Evolutionary conservation across 2,888 invertebrate genomes (phyloP), one percentile per base, ranked within the genome.

Genomic region (Bruchidius siliquastri): DNA sequence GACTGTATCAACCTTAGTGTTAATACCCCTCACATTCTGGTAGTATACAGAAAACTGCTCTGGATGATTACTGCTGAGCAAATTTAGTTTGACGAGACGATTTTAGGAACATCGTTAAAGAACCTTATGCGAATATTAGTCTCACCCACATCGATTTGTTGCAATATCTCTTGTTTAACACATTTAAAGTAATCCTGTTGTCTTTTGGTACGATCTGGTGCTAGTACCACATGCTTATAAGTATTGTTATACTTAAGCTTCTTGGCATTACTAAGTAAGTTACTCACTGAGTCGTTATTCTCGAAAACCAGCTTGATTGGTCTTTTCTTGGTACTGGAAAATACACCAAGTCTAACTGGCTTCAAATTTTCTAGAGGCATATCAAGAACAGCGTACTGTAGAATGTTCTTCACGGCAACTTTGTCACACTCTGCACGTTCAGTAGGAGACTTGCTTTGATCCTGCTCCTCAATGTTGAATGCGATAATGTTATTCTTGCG

Each of bases 1-100:
- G 70, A 73, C 67, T 13, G 22, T 21, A 70, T 73, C 70, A 20
- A 70, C 20, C 21, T 70, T 70, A 30, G 49, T 67, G 67, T 73
- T 73, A 8, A 70, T 70, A 20, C 73, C 26, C 70, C 73, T 73
- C 21, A 73, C 70, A 70, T 73, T 73, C 21, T 73, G 67, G 70
- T 70, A 73, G 26, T 70, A 70, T 30, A 73, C 22, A 67, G 73
- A 73, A 49, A 72, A 30, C 8, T 2, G 3, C 2, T 26, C 26
- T 4, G 2, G 26, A 8, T 2, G 2, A 22, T 67, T 73, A 21
- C 68, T 73, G 73, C 22, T 73, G 71, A 71, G 49, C 22, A 8
- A 21, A 26, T 21, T 2, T 66, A 20, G 71, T 71, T 71, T 71
- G 21, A 20, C 21, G 49, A 67, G 6, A 49, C 66, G 18, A 71